Percentiles rank a stretch among this genome's conserved stretches.
Conservation (phyloP, 2,113 vertebrate genomes). For the Chitala chitala region DNA sequence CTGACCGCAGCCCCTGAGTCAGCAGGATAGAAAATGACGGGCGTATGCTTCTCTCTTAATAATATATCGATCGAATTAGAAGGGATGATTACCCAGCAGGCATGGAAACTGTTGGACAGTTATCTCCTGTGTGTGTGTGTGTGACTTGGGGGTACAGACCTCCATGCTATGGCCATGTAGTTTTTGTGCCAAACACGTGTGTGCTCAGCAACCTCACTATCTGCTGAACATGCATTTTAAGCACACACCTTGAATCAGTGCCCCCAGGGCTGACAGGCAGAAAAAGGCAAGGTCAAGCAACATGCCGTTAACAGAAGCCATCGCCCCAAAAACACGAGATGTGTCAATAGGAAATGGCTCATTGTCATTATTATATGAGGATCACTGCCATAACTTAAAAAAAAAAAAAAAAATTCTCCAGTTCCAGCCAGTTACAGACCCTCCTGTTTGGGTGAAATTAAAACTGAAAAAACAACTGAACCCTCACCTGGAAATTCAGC, state of each 20-base stretch:
- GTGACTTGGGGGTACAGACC: not conserved
- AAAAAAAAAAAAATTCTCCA: constrained; percentile 3
- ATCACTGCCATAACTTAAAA: constrained; percentile 2
- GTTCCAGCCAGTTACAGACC: not conserved
- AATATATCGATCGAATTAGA: constrained; percentile 9
- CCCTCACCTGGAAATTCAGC: no score
- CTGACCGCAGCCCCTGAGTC: not conserved
- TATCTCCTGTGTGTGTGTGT: not conserved
- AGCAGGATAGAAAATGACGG: not conserved
- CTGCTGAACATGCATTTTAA: no score
- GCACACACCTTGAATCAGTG: no score
- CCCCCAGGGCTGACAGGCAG: no score
- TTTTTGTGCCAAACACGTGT: no score
- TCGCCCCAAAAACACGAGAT: no score
- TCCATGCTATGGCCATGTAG: no score
- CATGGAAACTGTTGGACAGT: not conserved
- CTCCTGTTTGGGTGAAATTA: no score
- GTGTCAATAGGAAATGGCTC: not conserved
- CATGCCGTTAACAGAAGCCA: no score
- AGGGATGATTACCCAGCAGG: not conserved
- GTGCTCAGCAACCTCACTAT: no score
- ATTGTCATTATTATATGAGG: constrained; percentile 12
- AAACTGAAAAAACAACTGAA: no score
- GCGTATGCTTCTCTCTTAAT: not conserved
- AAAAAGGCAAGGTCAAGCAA: no score